Conservation (phyloP, 2,888 invertebrate species). For the Eustalomyia histrio region DNA sequence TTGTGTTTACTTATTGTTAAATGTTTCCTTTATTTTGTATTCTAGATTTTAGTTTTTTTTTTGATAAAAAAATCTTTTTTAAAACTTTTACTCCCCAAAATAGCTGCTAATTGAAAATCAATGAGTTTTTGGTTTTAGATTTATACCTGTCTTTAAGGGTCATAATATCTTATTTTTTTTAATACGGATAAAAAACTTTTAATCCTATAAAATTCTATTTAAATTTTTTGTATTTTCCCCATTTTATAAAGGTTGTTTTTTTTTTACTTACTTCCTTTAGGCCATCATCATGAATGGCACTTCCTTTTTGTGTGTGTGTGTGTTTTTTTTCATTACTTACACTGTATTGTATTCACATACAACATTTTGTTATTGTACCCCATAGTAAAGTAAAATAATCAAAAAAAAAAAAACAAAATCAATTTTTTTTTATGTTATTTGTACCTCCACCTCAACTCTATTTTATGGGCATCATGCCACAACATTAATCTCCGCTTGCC, state of each 20-base stretch:
- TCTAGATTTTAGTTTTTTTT: too few species aligned
- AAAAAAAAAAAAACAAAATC: constrained; percentile 14
- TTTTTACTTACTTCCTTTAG: constrained; percentile 55
- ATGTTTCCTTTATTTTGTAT: too few species aligned
- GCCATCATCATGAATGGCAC: constrained; percentile 59
- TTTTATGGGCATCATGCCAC: constrained; percentile 69
- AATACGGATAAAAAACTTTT: constrained; percentile 6
- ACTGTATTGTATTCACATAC: neutral
- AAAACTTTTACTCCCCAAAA: too few species aligned
- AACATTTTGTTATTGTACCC: constrained; percentile 43
- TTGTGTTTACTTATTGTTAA: too few species aligned
- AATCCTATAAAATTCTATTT: constrained; percentile 44
- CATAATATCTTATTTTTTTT: constrained; percentile 27
- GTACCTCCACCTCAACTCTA: constrained; percentile 57
- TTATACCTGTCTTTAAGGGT: constrained; percentile 35
- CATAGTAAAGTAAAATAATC: constrained; percentile 56
- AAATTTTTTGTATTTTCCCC: constrained; percentile 33
- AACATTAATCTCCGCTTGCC: constrained; percentile 77
- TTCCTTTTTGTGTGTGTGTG: constrained; percentile 40
- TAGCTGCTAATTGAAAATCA: neutral
- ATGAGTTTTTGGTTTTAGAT: neutral
- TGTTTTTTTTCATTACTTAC: too few species aligned
- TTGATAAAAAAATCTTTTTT: too few species aligned
- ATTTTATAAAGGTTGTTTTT: constrained; percentile 28
- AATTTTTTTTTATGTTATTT: constrained; percentile 35